Percentiles rank a stretch among this genome's conserved stretches.
Evolutionary conservation across 2,888 invertebrate species (phyloP).

Genomic region (Dynastes tityus): DNA sequence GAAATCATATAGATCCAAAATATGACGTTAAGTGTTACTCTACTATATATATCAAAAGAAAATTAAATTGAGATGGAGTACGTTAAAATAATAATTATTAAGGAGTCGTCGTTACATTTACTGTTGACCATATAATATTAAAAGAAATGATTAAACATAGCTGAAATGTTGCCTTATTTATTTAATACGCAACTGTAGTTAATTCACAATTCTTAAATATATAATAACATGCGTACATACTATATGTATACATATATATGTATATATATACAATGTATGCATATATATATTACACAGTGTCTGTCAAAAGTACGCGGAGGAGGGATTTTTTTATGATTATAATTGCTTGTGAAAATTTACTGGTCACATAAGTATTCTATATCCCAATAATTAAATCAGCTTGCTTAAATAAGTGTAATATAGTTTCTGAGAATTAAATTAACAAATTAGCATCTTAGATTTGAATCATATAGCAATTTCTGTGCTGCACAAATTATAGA

Average conservation of each 20-base stretch:
- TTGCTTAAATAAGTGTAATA: too few species aligned
- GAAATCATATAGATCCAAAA: constrained; percentile 19
- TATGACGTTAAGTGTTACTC: constrained; percentile 40
- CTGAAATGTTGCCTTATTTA: constrained; percentile 53
- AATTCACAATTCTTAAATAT: constrained; percentile 47
- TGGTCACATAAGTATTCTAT: constrained; percentile 18
- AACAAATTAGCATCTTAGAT: too few species aligned
- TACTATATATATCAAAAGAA: constrained; percentile 37
- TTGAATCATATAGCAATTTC: too few species aligned
- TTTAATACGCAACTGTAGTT: constrained; percentile 49
- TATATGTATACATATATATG: constrained; percentile 15
- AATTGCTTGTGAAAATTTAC: constrained; percentile 7
- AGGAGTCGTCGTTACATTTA: constrained; percentile 41
- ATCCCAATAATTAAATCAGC: not conserved
- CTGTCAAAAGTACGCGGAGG: constrained; percentile 31
- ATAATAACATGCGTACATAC: constrained; percentile 20
- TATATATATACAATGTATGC: constrained; percentile 17
- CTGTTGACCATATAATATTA: constrained; percentile 44
- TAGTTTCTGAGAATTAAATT: too few species aligned
- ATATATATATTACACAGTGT: constrained; percentile 18
- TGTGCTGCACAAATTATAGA: too few species aligned
- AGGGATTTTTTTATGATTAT: not conserved
- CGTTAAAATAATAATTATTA: constrained; percentile 26
- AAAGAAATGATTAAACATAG: constrained; percentile 50
- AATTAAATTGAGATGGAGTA: constrained; percentile 17